phyloP scores from a whole-genome alignment of 1,140 invertebrate species.

The Bacillus rossius region DNA sequence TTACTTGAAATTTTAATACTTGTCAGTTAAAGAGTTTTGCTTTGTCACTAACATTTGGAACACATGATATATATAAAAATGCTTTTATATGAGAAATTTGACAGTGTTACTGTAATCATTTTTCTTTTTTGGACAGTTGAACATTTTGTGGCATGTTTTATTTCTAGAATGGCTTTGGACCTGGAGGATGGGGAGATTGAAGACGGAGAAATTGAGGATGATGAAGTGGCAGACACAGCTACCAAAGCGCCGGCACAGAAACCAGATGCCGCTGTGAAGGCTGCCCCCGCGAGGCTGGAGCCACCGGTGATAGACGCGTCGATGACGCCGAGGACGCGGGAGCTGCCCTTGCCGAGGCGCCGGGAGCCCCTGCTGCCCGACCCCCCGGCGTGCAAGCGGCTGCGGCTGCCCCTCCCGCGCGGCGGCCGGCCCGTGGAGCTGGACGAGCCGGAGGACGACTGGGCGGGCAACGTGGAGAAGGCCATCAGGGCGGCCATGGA shows the following conservation, averaged over 20 bases:
- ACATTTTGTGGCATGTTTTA: no score
- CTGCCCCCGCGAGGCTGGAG: slow-evolving; percentile 21
- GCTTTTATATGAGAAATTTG: no score
- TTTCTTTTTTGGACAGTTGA: no score
- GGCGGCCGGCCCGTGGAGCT: not conserved
- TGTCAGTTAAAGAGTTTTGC: no score
- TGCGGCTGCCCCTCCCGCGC: slow-evolving; percentile 15
- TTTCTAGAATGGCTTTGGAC: slow-evolving; percentile 39
- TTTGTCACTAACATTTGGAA: no score
- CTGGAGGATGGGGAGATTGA: slow-evolving; percentile 56
- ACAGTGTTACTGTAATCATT: no score
- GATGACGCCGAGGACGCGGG: slow-evolving; percentile 39
- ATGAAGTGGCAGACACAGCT: slow-evolving; percentile 29
- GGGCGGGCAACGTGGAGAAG: slow-evolving; percentile 69
- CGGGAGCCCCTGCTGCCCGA: not conserved
- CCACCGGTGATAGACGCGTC: slow-evolving; percentile 31
- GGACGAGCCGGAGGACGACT: slow-evolving; percentile 54
- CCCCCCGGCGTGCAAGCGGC: not conserved
- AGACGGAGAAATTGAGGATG: slow-evolving; percentile 48
- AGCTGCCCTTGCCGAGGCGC: slow-evolving; percentile 17
- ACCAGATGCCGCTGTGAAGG: slow-evolving; percentile 8
- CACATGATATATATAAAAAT: no score
- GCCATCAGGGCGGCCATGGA: slow-evolving; percentile 59
- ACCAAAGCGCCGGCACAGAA: slow-evolving; percentile 13
- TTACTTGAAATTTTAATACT: no score